Percentiles rank a stretch among this genome's conserved stretches.
These are phyloP conservation scores for Gymnocheta viridis DNA, from an alignment of 2,888 invertebrate genomes.

Conservation along the genomic window DNA sequence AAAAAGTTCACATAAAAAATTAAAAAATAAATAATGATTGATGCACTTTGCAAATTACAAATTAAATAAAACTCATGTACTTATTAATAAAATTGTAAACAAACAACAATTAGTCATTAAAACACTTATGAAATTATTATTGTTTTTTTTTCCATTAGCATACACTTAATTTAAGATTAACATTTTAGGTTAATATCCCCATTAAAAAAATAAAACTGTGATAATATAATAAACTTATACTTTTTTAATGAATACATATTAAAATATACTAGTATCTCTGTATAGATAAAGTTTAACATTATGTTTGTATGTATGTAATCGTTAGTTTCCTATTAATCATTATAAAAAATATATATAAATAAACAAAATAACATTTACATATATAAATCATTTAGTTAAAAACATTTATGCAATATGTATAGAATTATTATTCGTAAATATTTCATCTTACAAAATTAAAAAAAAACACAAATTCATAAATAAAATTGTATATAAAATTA, in stretches of 20 bases:
- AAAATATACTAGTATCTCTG: constrained; percentile 18
- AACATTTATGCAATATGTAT: constrained; percentile 55
- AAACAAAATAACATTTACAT: constrained; percentile 15
- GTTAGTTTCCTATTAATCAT: constrained; percentile 62
- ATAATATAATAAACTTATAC: constrained; percentile 60
- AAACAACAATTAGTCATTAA: constrained; percentile 26
- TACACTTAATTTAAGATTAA: constrained; percentile 34
- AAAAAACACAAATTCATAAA: constrained; percentile 22
- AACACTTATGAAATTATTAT: constrained; percentile 37
- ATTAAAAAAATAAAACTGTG: constrained; percentile 65
- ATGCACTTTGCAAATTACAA: constrained; percentile 31
- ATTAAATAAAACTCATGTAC: background rate
- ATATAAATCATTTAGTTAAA: constrained; percentile 41
- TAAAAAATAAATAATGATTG: constrained; percentile 34
- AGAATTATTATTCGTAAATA: constrained; percentile 45
- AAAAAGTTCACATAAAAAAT: constrained; percentile 42
- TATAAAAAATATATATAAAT: constrained; percentile 23
- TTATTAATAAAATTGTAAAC: constrained; percentile 12
- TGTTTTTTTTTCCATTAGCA: constrained; percentile 10
- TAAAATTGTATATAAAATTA: constrained; percentile 59
- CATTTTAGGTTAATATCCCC: constrained; percentile 52
- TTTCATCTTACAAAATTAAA: constrained; percentile 2
- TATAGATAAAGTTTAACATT: constrained; percentile 36
- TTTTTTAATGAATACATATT: constrained; percentile 32
- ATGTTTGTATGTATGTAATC: constrained; percentile 49